Evolutionary conservation across 2,797 vertebrate species (phyloP), one percentile per base, ranked within the genome.

Genomic region (Syndactyla subalaris): DNA sequence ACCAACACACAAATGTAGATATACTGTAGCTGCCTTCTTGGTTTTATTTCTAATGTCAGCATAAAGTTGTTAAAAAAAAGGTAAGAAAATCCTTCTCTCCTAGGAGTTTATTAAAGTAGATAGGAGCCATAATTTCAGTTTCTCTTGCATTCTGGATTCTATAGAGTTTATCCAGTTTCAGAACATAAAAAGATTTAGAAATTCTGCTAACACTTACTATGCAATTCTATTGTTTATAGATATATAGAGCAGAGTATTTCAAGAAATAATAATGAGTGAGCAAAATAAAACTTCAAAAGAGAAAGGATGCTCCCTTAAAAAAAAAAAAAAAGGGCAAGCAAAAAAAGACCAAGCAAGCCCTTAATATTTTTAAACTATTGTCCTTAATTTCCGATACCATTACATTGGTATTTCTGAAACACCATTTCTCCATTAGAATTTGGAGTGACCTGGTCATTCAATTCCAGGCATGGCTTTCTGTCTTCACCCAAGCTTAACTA

Each of bases 401-500:
- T 98, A 98, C 89, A 97, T 73, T 97, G 98, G 98, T 98, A 99
- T 99, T 98, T 98, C 97, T 97, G 98, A 98, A 99, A 98, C 98
- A 98, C 98, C 98, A 98, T 98, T 99, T 99, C 98, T 98, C 98
- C 98, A 99, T 99, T 99, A 99, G 98, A 99, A 99, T 99, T 98
- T 98, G 96, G 98, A 98, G 98, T 98, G 99, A 99, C 98, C 99
- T 99, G 99, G 99, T 99, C 99, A 99, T 99, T 99, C 98, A 97
- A 99, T 99, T 99, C 98, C 98, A 98, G 98, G 98, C 98, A 98
- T 98, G 98, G 98, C 98, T 99, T 98, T 99, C 98, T 98, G 98
- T 99, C 99, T 99, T 98, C 99, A 99, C 98, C 98, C 98, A 98
- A 98, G 98, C 99, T 99, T 98, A 98, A 99, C 99, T 99, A 99